Evolutionary conservation across 1,140 invertebrate species (phyloP).

Genomic region (Drosophila saltans): DNA sequence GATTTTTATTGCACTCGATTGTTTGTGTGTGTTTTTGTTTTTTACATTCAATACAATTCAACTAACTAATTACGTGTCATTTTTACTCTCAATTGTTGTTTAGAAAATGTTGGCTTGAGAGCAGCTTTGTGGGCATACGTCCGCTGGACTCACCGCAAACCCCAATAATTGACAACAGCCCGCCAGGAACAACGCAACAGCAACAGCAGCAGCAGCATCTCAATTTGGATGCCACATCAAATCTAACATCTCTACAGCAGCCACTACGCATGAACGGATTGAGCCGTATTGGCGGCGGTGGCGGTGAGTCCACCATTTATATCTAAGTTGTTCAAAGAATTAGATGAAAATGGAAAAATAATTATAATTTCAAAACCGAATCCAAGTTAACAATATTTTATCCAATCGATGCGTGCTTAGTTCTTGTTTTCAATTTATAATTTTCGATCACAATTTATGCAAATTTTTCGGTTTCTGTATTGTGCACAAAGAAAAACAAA

Average conservation of each 20-base stretch:
- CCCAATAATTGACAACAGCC: conserved; percentile 85
- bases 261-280: conserved; percentile 76
- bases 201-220: conserved; percentile 40
- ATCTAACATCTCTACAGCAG: conserved; percentile 46
- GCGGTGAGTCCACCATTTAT: conserved; percentile 82
- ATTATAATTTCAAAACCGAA: conserved; percentile 17
- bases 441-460: conserved; percentile 29
- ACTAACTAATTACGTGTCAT: conserved; percentile 23
- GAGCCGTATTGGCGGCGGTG: conserved; percentile 74
- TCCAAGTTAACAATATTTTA: background rate
- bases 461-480: conserved; percentile 24
- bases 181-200: conserved; percentile 46
- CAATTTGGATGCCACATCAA: conserved; percentile 39
- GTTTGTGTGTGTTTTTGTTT: background rate
- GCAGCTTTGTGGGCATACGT: conserved; percentile 93
- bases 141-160: conserved; percentile 93
- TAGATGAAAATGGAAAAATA: background rate
- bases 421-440: conserved; percentile 21
- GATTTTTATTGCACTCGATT: conserved; percentile 42
- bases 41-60: background rate
- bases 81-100: background rate
- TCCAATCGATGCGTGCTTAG: conserved; percentile 23
- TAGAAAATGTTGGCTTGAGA: conserved; percentile 92
- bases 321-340: conserved; percentile 45
- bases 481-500: conserved; percentile 35